Conservation (phyloP, 1,140 invertebrate genomes). For the Calephelis virginiensis region DNA sequence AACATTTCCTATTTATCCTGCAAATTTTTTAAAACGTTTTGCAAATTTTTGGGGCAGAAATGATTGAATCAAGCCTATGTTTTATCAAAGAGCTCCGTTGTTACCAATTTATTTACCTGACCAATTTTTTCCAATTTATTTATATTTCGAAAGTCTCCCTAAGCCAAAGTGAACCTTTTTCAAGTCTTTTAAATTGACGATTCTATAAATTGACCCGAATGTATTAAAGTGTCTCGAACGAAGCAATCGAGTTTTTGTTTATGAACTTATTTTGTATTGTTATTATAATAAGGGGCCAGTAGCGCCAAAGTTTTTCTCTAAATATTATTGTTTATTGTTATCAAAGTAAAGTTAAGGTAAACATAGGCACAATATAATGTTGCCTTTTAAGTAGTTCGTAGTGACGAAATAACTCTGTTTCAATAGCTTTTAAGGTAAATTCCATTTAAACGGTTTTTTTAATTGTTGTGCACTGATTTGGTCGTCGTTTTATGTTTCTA, state of each 20-base stretch:
- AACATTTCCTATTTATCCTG: too few species aligned
- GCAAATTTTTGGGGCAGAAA: background rate
- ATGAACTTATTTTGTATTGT: background rate
- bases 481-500: too few species aligned
- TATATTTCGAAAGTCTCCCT: background rate
- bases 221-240: constrained; percentile 5
- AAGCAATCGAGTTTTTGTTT: constrained; percentile 3
- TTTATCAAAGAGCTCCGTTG: background rate
- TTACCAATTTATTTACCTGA: background rate
- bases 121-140: constrained; percentile 8
- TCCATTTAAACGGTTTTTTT: too few species aligned
- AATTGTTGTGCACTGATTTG: too few species aligned
- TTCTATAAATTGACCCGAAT: constrained; percentile 11
- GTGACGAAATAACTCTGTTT: too few species aligned
- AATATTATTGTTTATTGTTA: too few species aligned
- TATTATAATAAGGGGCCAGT: background rate
- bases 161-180: constrained; percentile 8
- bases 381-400: too few species aligned
- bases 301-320: background rate
- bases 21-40: background rate
- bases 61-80: constrained; percentile 1
- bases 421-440: too few species aligned
- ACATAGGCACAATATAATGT: too few species aligned
- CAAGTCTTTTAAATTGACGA: constrained; percentile 6
- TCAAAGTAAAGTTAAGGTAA: too few species aligned